These are phyloP conservation scores for Eulemur rufifrons DNA, from an alignment of 2,113 vertebrate species.

Conservation along the genomic window DNA sequence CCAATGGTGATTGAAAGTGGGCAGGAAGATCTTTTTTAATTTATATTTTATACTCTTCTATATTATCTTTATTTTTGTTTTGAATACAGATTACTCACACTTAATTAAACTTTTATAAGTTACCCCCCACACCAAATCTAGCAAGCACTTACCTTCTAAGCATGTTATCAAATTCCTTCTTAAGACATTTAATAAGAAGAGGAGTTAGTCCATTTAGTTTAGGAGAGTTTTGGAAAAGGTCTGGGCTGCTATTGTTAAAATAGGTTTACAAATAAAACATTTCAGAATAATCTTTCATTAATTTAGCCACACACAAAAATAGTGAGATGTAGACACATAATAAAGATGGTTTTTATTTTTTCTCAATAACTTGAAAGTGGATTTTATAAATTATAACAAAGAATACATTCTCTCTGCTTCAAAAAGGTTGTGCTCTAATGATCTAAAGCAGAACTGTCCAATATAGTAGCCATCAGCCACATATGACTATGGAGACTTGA, in stretches of 20 bases:
- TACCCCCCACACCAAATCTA: not conserved
- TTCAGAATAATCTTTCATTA: not conserved
- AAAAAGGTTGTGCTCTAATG: not conserved
- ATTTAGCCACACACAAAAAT: not conserved
- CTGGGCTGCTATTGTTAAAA: not conserved
- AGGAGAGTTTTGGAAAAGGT: not conserved
- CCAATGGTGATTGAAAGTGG: not conserved
- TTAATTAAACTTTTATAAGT: not conserved
- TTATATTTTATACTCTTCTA: not conserved
- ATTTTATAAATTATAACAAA: slow-evolving; percentile 19
- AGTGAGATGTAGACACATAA: not conserved
- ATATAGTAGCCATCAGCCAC: not conserved
- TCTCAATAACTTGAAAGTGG: not conserved
- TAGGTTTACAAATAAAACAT: not conserved
- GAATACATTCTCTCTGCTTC: not conserved
- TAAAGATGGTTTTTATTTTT: slow-evolving; percentile 13
- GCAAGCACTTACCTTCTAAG: not conserved
- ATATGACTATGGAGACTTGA: not conserved
- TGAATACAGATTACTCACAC: not conserved
- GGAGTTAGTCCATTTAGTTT: not conserved
- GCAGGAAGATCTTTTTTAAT: not conserved
- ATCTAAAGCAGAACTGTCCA: not conserved
- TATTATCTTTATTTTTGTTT: not conserved
- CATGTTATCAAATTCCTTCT: not conserved
- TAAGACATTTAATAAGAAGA: not conserved